Evolutionary conservation across 2,797 vertebrate genomes (phyloP).

Genomic region (Lateolabrax maculatus): DNA sequence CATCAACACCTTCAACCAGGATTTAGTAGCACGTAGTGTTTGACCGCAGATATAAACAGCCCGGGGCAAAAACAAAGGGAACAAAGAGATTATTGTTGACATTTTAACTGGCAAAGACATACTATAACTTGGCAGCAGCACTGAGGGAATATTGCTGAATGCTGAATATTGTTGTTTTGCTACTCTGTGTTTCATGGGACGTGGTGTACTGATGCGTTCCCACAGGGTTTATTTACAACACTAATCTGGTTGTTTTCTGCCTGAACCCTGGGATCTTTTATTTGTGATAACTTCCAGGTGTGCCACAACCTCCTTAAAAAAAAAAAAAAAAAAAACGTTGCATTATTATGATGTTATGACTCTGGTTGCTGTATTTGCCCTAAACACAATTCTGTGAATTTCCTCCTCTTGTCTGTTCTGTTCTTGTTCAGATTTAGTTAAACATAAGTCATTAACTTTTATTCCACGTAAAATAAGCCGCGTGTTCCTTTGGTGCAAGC

Average conservation of each 20-base stretch:
- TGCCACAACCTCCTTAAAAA: neutral
- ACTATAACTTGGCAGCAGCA: slow-evolving; percentile 14
- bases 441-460: neutral
- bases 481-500: neutral
- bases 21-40: slow-evolving; percentile 35
- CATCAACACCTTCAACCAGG: slow-evolving; percentile 58
- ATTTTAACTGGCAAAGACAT: slow-evolving; percentile 8
- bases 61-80: slow-evolving; percentile 34
- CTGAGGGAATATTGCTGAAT: slow-evolving; percentile 18
- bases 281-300: slow-evolving; percentile 7
- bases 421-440: too few relatives aligned
- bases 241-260: slow-evolving; percentile 20
- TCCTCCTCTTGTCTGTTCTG: neutral
- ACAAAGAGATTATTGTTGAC: slow-evolving; percentile 51
- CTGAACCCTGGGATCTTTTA: neutral
- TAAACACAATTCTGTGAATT: neutral
- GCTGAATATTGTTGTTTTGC: slow-evolving; percentile 30
- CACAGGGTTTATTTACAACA: slow-evolving; percentile 29
- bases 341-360: neutral
- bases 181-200: slow-evolving; percentile 21
- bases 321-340: too few relatives aligned
- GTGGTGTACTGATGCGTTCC: slow-evolving; percentile 11
- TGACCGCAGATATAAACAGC: slow-evolving; percentile 26
- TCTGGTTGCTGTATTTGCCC: neutral
- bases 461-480: neutral